Percentiles rank a stretch among this genome's conserved stretches.
phyloP scores from a whole-genome alignment of 2,113 vertebrate genomes.

The Cnemophilus loriae region DNA sequence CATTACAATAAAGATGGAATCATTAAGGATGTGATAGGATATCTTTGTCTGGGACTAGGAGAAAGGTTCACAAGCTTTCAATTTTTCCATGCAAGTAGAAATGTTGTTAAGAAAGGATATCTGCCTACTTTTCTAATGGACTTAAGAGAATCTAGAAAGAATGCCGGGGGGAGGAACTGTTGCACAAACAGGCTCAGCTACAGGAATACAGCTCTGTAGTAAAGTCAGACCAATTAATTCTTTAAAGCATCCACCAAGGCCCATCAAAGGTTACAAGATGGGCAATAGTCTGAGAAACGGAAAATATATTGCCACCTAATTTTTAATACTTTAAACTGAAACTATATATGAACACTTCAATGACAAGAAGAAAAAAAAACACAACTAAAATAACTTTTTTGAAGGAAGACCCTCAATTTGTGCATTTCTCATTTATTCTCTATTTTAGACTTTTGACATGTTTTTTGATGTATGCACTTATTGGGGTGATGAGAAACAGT shows the following conservation, averaged over 20 bases:
- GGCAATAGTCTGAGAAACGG: background rate
- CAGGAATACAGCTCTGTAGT: background rate
- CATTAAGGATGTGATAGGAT: background rate
- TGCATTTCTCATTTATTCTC: background rate
- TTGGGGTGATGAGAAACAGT: accelerated
- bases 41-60: background rate
- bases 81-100: background rate
- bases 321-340: background rate
- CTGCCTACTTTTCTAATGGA: background rate
- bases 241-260: background rate
- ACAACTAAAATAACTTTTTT: background rate
- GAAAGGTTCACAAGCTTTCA: background rate
- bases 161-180: background rate
- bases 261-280: background rate
- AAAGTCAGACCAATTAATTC: background rate
- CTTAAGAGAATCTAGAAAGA: background rate
- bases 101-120: background rate
- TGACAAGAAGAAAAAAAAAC: background rate
- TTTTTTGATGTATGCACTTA: background rate
- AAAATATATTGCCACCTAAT: background rate
- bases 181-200: background rate
- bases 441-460: background rate
- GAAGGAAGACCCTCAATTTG: background rate
- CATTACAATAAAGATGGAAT: background rate
- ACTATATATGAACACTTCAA: background rate